Percentiles rank a stretch among this genome's conserved stretches.
These are phyloP conservation scores for Thyatira batis DNA, from an alignment of 2,888 invertebrate genomes.

Conservation along the genomic window DNA sequence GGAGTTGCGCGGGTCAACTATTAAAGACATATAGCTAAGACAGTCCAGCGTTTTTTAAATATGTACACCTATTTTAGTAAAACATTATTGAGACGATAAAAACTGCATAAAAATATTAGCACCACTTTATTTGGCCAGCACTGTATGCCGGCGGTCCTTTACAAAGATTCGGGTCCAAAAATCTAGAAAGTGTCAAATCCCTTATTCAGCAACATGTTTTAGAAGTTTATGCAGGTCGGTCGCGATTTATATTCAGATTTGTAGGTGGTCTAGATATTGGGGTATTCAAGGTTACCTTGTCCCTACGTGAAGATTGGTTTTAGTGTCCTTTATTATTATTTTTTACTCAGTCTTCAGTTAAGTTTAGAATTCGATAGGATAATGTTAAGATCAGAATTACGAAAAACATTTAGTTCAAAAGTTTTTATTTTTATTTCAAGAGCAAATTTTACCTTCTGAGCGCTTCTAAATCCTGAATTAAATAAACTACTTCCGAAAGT, in stretches of 20 bases:
- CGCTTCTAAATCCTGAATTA: too few relatives aligned
- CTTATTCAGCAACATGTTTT: neutral
- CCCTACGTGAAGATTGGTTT: neutral
- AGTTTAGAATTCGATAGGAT: too few relatives aligned
- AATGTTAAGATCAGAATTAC: too few relatives aligned
- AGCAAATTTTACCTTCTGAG: too few relatives aligned
- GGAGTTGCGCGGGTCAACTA: too few relatives aligned
- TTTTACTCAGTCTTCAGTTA: neutral
- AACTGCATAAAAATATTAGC: neutral
- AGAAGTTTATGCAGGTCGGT: conserved; percentile 1
- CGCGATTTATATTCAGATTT: neutral
- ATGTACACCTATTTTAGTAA: too few relatives aligned
- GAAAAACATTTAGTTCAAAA: too few relatives aligned
- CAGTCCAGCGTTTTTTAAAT: too few relatives aligned
- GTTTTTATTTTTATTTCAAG: too few relatives aligned
- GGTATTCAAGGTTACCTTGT: neutral
- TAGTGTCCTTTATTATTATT: neutral
- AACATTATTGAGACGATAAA: neutral
- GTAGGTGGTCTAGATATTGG: neutral
- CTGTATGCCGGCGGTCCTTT: neutral
- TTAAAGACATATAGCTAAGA: too few relatives aligned
- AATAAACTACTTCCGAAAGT: too few relatives aligned
- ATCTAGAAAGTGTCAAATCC: neutral
- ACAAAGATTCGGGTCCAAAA: neutral
- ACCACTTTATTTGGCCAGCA: neutral